These are phyloP conservation scores for Rhinoderma darwinii DNA, from an alignment of 2,113 vertebrate genomes.

Conservation along the genomic window DNA sequence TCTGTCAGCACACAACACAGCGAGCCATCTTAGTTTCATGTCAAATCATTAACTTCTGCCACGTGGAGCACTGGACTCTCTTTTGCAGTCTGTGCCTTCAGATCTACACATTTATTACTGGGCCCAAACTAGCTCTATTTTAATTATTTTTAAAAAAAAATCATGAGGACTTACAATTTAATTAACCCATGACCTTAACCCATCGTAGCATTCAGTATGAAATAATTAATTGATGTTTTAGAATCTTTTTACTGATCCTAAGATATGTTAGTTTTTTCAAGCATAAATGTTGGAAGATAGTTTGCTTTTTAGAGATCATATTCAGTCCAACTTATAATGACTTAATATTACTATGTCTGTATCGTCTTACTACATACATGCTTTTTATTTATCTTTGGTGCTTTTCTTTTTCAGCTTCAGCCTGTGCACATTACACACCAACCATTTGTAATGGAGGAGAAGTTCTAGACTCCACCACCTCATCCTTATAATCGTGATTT, in stretches of 20 bases:
- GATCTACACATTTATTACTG: too few relatives aligned
- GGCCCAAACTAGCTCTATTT: too few relatives aligned
- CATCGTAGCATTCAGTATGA: too few relatives aligned
- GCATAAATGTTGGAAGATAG: neutral
- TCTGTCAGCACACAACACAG: too few relatives aligned
- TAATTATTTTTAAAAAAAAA: too few relatives aligned
- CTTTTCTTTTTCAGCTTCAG: conserved; percentile 83
- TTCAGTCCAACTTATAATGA: neutral
- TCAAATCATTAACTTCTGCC: too few relatives aligned
- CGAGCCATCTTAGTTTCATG: too few relatives aligned
- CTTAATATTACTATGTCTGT: neutral
- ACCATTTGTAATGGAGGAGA: conserved; percentile 96
- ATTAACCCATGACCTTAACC: too few relatives aligned
- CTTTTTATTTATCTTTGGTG: neutral
- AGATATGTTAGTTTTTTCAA: neutral
- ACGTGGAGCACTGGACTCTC: too few relatives aligned
- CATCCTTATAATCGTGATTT: conserved; percentile 88
- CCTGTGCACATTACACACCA: conserved; percentile 85
- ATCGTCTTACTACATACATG: neutral
- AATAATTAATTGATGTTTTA: too few relatives aligned
- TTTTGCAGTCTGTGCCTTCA: too few relatives aligned
- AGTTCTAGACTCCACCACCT: conserved; percentile 98
- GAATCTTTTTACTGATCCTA: neutral
- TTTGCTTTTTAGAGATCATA: neutral
- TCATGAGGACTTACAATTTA: too few relatives aligned